Base-by-base conservation (phyloP, 1,140 invertebrate species). In the Melitaea cinxia region DNA sequence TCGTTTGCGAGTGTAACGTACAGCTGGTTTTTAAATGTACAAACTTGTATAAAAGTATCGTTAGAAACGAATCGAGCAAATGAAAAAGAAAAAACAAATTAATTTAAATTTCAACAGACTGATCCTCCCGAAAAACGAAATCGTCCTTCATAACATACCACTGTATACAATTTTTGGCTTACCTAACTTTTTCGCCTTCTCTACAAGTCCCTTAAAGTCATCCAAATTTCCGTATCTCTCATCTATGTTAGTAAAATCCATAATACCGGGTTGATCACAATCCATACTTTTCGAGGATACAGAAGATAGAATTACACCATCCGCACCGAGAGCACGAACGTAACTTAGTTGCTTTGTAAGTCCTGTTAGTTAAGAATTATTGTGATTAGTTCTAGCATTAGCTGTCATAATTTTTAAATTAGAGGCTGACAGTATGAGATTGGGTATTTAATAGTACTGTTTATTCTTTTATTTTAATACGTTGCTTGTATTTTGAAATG, bases 241-340 rank as follows among this genome's bases (percentile, higher is more conserved):
- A 73, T 96, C 93, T 24, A 97, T 91, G 7, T 92, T 85, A 15
- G 82, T 92, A 71, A 95, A 96, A 75, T 96, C 92, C 0, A 93
- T 75, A 23, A 95, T 92, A 57, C 96, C 95, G 65, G 95, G 94
- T 21, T 93, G 93, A 60, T 91, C 84, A 82, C 96, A 95, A 21
- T 92, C 92, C 70, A 92, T 91, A 3, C 93, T 94, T 3, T 91
- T 93, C 47, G 92, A 86, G 61, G 92, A 94, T 26, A 96, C 91
- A 0, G 94, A 92, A 2, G 93, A 94, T 1, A 95, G 78, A 83
- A 94, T 94, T 3, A 95, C 82, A 6, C 93, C 92, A 61, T 91
- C 87, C 17, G 83, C 83, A 19, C 87, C 86, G 5, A 91, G n/a
- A 0, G 87, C 83, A 12, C 77, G 74, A 0, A 88, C 72, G 57